These are phyloP conservation scores for Plodia interpunctella DNA, from an alignment of 1,140 invertebrate genomes.

Conservation along the genomic window DNA sequence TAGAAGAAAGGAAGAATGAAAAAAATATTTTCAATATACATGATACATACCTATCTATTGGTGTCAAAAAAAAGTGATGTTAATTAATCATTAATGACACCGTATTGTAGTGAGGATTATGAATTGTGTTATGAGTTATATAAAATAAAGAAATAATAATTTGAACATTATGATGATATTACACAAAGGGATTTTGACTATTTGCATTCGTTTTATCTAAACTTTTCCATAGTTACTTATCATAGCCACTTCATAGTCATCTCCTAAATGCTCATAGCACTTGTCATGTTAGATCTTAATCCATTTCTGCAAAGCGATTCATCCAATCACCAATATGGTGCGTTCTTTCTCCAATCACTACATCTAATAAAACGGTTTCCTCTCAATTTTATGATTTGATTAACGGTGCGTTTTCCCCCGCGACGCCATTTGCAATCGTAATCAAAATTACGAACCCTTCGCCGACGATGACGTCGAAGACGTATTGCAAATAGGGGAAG, in stretches of 20 bases:
- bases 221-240: neutral
- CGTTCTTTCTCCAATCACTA: conserved; percentile 10
- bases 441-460: conserved; percentile 52
- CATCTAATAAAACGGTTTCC: conserved; percentile 26
- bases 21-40: no score
- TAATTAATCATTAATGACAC: no score
- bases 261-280: neutral
- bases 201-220: no score
- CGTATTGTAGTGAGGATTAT: no score
- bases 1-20: no score
- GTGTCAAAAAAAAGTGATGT: no score
- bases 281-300: neutral
- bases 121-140: no score
- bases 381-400: conserved; percentile 48
- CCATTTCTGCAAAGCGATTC: neutral
- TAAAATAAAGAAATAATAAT: no score
- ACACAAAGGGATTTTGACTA: no score
- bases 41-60: no score
- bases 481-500: neutral
- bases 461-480: neutral
- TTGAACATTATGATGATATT: no score
- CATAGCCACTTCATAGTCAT: neutral
- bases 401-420: conserved; percentile 42
- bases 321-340: conserved; percentile 1
- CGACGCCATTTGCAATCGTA: conserved; percentile 67